Base-by-base conservation (phyloP, 2,113 vertebrate genomes). In the Ranitomeya imitator region DNA sequence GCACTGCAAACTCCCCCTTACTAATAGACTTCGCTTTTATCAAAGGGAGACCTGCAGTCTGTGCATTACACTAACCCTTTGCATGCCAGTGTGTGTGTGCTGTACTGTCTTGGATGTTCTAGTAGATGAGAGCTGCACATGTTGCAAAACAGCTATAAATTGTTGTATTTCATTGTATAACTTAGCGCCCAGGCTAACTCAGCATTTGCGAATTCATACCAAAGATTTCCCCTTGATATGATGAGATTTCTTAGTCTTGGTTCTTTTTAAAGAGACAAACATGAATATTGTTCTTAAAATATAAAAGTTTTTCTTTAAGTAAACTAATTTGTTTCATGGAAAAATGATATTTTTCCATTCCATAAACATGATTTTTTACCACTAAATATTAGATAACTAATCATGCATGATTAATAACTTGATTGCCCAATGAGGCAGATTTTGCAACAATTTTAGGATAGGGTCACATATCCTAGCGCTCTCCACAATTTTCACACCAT, bases 21-120 rank as follows among this genome's bases (percentile, higher is more conserved):
- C 23, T 67, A 87, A 67, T 79, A 87, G 77, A 59, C 23, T 54
- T 65, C 76, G 79, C 85, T 77, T 31, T 79, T 19, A 86, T 61
- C 85, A 86, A 37, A 23, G 13, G 6, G n/a, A 37, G 76, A 18
- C 51, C 74, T 31, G 54, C 77, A 69, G 23, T 57, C 76, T 37
- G 23, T 63, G 16, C 26, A 31, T 23, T 63, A 54, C 55, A 77
- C 59, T 79, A 80, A 63, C 61, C 85, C 65, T 65, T 57, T 31
- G 15, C 23, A 76, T 9, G 13, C 37, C 16, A 74, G 15, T 74
- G 31, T 18, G 71, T 37, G 71, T 18, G 26, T 3, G 7, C 10
- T 21, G 73, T 76, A 3, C 18, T 51, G 45, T 9, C 13, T 0
- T 52, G 16, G 14, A 51, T 74, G 37, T 19, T 74, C 7, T 18